Evolutionary conservation across 2,888 invertebrate species (phyloP), one percentile per base, ranked within the genome.

Genomic region (Stenodema calcarata): DNA sequence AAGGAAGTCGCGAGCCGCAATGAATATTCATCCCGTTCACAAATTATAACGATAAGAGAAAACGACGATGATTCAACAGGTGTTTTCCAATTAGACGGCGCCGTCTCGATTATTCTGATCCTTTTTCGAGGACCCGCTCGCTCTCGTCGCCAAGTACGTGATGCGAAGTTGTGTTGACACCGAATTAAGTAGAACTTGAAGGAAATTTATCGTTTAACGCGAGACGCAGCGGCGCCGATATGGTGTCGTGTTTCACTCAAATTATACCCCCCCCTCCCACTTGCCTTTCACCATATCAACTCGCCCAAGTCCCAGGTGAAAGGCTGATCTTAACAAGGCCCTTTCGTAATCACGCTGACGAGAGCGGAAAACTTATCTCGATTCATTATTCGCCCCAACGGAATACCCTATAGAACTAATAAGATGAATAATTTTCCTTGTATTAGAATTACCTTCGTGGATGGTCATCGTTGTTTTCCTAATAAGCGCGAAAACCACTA

Each of bases 31-130:
- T 69, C 82, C 23, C 30, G 28, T 35, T 23, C 23, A 62, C n/a
- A 54, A 54, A 28, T 28, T 42, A 62, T 14, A 30, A 47, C 82
- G 82, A 69, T 69, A 69, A 82, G 82, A 82, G 82, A 82, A 81
- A 82, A 82, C 82, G 81, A 54, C 54, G 30, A 62, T 30, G 62
- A 82, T 82, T 82, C 82, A 82, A 82, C 82, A 82, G 82, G 82
- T 82, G 82, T 82, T 35, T 27, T 28, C 35, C 82, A 82, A 82
- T 82, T 82, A 82, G 62, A 62, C 62, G 35, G 35, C 35, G 35
- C n/a, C 30, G 28, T 81, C 54, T 18, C 41, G 2, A 42, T 28
- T 27, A n/a, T 44, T 78, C 41, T 18, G 75, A 78, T 78, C 78
- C 78, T 78, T 78, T 44, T 23, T 41, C 50, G 6, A 50, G 6